Evolutionary conservation across 2,797 vertebrate species (phyloP).

Genomic region (Onychomys arenicola): DNA sequence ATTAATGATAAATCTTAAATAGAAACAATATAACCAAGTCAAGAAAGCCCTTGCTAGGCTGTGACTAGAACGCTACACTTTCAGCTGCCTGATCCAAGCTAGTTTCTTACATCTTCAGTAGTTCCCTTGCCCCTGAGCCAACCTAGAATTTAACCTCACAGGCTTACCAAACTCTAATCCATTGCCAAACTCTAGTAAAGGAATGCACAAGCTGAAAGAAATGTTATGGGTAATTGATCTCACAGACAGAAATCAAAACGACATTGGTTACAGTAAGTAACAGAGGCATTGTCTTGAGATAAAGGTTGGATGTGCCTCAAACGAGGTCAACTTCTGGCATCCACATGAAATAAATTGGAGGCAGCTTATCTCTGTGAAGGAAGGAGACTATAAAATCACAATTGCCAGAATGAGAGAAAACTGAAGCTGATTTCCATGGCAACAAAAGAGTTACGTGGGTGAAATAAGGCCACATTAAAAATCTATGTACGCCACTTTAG

Average conservation of each 20-base stretch:
- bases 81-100: not conserved
- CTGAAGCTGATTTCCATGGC: constrained; percentile 90
- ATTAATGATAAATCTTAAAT: not conserved
- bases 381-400: constrained; percentile 90
- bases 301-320: constrained; percentile 84
- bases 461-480: constrained; percentile 88
- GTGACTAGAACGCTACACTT: not conserved
- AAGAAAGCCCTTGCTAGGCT: not conserved
- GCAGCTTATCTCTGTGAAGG: constrained; percentile 89
- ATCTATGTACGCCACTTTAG: constrained; percentile 87
- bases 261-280: constrained; percentile 85
- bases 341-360: constrained; percentile 87
- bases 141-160: constrained; percentile 38
- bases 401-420: constrained; percentile 89
- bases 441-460: constrained; percentile 90
- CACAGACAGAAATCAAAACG: constrained; percentile 83
- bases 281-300: constrained; percentile 75
- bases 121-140: not conserved
- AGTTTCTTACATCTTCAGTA: not conserved
- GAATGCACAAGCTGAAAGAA: constrained; percentile 80
- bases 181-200: constrained; percentile 18
- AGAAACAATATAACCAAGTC: not conserved
- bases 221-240: constrained; percentile 78
- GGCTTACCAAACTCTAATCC: constrained; percentile 36
- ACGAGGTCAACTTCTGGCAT: constrained; percentile 85